phyloP scores from a whole-genome alignment of 2,113 vertebrate species.

The Pygoscelis antarcticus region DNA sequence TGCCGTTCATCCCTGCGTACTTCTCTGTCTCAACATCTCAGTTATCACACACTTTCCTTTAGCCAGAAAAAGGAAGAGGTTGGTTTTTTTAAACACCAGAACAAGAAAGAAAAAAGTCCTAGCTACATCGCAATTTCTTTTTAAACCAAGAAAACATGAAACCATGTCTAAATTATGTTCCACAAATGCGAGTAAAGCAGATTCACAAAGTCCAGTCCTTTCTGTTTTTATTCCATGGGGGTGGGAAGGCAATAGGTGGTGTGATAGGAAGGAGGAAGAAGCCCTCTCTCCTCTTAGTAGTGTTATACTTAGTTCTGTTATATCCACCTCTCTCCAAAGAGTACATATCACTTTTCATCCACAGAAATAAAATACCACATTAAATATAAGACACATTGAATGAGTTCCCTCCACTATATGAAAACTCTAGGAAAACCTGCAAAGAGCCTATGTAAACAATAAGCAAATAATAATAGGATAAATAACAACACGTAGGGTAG shows the following conservation, averaged over 20 bases:
- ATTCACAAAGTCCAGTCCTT: neutral
- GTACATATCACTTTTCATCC: neutral
- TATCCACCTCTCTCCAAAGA: neutral
- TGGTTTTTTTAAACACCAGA: neutral
- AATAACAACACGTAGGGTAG: neutral
- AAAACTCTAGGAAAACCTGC: neutral
- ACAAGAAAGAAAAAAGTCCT: neutral
- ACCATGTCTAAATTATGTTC: neutral
- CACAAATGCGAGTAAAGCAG: neutral
- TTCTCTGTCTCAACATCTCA: neutral
- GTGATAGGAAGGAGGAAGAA: neutral
- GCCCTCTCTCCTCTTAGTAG: neutral
- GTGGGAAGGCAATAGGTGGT: neutral
- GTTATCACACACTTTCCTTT: neutral
- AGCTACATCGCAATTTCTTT: neutral
- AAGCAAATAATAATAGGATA: neutral
- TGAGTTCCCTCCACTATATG: neutral
- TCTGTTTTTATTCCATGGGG: neutral
- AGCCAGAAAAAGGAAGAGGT: neutral
- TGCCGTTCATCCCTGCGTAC: neutral
- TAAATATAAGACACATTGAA: neutral
- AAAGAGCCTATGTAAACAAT: neutral
- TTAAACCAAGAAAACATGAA: neutral
- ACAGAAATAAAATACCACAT: neutral
- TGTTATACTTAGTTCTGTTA: neutral